Percentiles rank a stretch among this genome's conserved stretches.
phyloP scores from a whole-genome alignment of 1,140 invertebrate species.

The Caenorhabditis tropicalis region DNA sequence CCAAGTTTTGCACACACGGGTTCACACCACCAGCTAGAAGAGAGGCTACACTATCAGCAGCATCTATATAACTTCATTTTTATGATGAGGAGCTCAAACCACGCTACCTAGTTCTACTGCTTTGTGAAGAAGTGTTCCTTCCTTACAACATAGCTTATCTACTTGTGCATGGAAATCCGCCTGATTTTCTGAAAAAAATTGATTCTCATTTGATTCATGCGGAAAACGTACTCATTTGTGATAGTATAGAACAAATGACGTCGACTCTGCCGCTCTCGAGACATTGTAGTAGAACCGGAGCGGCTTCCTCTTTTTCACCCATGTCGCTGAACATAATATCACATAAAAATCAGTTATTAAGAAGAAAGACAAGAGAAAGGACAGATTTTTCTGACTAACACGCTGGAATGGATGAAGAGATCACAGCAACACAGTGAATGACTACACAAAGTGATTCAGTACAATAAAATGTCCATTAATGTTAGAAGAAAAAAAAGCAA shows the following conservation, averaged over 20 bases:
- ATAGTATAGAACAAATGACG: constrained; percentile 56
- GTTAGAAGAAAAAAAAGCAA: neutral
- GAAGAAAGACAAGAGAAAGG: neutral
- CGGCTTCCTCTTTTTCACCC: constrained; percentile 48
- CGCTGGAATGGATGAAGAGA: neutral
- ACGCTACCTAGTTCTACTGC: constrained; percentile 54
- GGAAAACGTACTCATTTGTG: constrained; percentile 53
- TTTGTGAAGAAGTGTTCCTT: constrained; percentile 56
- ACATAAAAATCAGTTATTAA: neutral
- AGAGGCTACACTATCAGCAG: constrained; percentile 53
- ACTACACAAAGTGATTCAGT: constrained; percentile 9
- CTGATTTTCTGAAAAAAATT: constrained; percentile 46
- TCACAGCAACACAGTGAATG: constrained; percentile 21
- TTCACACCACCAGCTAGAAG: constrained; percentile 53
- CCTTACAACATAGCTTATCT: constrained; percentile 34
- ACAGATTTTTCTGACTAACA: neutral
- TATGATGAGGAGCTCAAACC: neutral
- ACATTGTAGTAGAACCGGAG: constrained; percentile 50
- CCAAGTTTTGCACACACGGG: constrained; percentile 56
- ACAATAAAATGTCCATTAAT: no score
- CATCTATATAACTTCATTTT: constrained; percentile 41
- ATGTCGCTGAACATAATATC: constrained; percentile 11
- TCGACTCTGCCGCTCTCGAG: constrained; percentile 57
- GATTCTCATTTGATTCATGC: neutral
- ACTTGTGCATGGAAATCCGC: constrained; percentile 48